Evolutionary conservation across 2,888 invertebrate species (phyloP), one percentile per base, ranked within the genome.

Genomic region (Tetranychus truncatus): DNA sequence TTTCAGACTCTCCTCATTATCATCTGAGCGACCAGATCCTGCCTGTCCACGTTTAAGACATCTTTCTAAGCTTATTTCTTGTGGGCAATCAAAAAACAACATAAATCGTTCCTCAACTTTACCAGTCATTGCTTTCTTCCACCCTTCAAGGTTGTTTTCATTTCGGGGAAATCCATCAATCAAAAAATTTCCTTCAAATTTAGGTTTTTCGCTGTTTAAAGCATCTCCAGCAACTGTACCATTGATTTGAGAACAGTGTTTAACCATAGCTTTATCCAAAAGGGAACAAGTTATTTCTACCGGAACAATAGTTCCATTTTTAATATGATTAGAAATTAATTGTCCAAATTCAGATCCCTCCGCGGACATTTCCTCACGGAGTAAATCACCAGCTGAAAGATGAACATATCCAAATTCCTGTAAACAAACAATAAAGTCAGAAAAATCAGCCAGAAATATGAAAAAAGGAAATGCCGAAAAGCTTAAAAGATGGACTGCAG

Each of bases 111-210:
- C 85, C 76, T 89, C 86, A 0, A 90, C 88, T 83, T 94, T 94
- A 44, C 88, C 88, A 0, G 87, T 84, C 91, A 99, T 94, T 78
- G 85, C 85, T 79, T 82, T 82, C 67, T 89, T 87, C 99, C 99
- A 99, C 8, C 99, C 99, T 74, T 93, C 89, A 77, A 97, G 84
- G 82, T 99, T 99, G 82, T 99, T 90, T 82, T 93, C 88, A 83
- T 99, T 99, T 44, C 99, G 87, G 18, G 99, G 99, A 83, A 99
- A 99, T 1, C 99, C 99, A 83, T 99, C 99, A 80, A 99, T 89
- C 8, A 99, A 87, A 83, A 97, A 99, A 76, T 89, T 88, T 72
- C 86, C 84, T 15, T 55, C 55, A 55, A 55, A 55, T 55, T 73
- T 87, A 69, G 34, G 34, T 34, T 34, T 34, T 5, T 3, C 34